Conservation (phyloP, 2,797 vertebrate genomes). For the Sibirionetta formosa region DNA sequence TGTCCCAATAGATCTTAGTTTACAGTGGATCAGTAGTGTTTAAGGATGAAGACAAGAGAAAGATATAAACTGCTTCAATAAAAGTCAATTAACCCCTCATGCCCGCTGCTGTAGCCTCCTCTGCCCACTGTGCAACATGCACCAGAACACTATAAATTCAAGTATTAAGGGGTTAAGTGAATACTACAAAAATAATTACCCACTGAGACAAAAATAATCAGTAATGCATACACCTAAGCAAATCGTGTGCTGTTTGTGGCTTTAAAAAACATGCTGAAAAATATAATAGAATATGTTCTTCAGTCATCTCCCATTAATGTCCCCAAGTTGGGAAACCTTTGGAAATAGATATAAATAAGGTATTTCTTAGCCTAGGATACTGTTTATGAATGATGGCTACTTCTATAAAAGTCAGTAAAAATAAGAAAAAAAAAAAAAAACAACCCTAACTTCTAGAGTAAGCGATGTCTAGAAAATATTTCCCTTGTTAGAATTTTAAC, state of each 20-base stretch:
- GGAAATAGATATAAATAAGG: not conserved
- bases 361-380: not conserved
- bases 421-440: no score
- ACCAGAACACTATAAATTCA: no score
- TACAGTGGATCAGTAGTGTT: slow-evolving; percentile 61
- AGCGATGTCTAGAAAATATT: slow-evolving; percentile 17
- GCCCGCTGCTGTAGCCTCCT: not conserved
- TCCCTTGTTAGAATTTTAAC: slow-evolving; percentile 31
- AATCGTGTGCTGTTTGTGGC: not conserved
- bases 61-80: slow-evolving; percentile 66
- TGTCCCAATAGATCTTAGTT: slow-evolving; percentile 63
- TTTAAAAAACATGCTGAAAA: not conserved
- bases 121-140: not conserved
- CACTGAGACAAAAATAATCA: not conserved
- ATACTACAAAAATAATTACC: not conserved
- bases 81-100: slow-evolving; percentile 77
- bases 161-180: not conserved
- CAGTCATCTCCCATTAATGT: not conserved
- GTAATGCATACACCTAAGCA: not conserved
- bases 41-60: slow-evolving; percentile 62
- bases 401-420: not conserved
- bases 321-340: not conserved
- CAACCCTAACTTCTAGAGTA: not conserved
- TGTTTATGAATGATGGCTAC: not conserved
- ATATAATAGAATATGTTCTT: not conserved